phyloP scores from a whole-genome alignment of 1,140 invertebrate species.

The Lepidostoma basale region DNA sequence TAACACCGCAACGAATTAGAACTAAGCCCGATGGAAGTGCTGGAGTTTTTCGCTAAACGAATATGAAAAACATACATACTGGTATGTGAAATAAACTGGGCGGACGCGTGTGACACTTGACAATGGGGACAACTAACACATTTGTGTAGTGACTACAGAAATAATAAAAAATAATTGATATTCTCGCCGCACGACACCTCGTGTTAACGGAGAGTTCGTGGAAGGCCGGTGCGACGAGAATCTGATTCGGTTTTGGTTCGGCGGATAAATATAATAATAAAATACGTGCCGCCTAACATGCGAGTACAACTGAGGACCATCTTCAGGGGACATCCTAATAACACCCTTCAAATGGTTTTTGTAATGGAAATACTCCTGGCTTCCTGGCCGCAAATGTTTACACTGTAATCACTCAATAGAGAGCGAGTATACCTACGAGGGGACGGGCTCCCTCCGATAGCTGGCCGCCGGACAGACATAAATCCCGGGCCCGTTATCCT shows the following conservation, averaged over 20 bases:
- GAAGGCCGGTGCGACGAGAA: neutral
- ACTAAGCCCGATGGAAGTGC: no score
- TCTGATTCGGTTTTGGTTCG: no score
- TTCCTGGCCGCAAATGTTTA: constrained; percentile 1
- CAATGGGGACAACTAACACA: neutral
- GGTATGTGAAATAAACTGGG: no score
- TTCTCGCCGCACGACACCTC: neutral
- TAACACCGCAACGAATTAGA: no score
- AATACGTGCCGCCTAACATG: no score
- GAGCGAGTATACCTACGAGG: neutral
- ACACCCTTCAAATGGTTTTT: no score
- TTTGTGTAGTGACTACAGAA: constrained; percentile 1
- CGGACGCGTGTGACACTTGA: neutral
- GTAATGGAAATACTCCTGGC: no score
- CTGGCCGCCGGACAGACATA: neutral
- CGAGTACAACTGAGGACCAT: no score
- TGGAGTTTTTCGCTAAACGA: no score
- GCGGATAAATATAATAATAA: no score
- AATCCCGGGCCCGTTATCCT: neutral
- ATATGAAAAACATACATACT: no score
- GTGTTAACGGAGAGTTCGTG: neutral
- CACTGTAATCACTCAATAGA: constrained; percentile 10
- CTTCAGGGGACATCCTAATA: no score
- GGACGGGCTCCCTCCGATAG: neutral
- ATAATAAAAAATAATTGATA: constrained; percentile 13